Conservation (phyloP, 2,113 vertebrate species). For the Dascyllus trimaculatus region DNA sequence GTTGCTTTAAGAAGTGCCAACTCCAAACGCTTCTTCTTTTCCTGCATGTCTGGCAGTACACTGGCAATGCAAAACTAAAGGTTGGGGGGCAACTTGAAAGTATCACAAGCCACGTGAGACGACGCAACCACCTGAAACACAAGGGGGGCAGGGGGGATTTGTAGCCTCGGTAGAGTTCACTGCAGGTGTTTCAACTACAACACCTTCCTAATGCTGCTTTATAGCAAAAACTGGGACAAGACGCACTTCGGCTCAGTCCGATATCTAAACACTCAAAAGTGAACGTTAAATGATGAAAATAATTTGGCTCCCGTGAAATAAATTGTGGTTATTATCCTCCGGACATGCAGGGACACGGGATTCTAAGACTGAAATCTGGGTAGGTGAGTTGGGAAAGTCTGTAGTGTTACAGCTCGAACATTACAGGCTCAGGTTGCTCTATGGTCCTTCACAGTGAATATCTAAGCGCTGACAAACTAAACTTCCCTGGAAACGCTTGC, state of each 20-base stretch:
- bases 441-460: slow-evolving; percentile 72
- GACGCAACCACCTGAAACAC: slow-evolving; percentile 56
- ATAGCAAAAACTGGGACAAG: slow-evolving; percentile 45
- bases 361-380: slow-evolving; percentile 32
- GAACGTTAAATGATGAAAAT: slow-evolving; percentile 28
- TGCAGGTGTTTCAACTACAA: slow-evolving; percentile 26
- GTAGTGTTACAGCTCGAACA: slow-evolving; percentile 15
- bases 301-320: slow-evolving; percentile 21
- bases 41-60: slow-evolving; percentile 55
- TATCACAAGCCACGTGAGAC: slow-evolving; percentile 56
- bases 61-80: slow-evolving; percentile 54
- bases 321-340: slow-evolving; percentile 14
- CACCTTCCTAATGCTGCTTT: slow-evolving; percentile 27
- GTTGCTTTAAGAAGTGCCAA: slow-evolving; percentile 28
- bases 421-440: slow-evolving; percentile 56
- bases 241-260: slow-evolving; percentile 31
- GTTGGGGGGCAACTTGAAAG: slow-evolving; percentile 28
- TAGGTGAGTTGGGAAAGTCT: slow-evolving; percentile 36
- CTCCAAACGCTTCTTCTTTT: slow-evolving; percentile 37
- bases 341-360: slow-evolving; percentile 60
- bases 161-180: slow-evolving; percentile 28
- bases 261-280: slow-evolving; percentile 50
- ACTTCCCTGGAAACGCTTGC: slow-evolving; percentile 40
- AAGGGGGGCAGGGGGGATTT: not conserved
- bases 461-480: slow-evolving; percentile 37